phyloP scores from a whole-genome alignment of 2,888 invertebrate genomes.

The Drosophila prostipennis region DNA sequence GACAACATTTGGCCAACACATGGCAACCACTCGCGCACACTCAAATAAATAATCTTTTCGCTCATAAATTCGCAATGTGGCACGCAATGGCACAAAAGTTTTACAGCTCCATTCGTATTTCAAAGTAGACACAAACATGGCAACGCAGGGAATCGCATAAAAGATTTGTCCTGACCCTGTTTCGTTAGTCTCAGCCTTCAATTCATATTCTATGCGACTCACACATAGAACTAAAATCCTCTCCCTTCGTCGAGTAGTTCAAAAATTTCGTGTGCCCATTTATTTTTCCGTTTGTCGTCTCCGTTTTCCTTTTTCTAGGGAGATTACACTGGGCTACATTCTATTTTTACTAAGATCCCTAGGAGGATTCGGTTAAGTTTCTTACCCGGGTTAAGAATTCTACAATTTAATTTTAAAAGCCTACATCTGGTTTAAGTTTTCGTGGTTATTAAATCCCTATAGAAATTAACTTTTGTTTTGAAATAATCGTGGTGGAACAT shows the following conservation, averaged over 20 bases:
- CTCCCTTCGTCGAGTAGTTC: conserved; percentile 41
- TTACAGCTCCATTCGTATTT: conserved; percentile 58
- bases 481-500: too few relatives aligned
- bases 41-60: conserved; percentile 74
- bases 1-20: conserved; percentile 40
- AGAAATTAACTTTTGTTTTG: too few relatives aligned
- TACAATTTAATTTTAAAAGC: too few relatives aligned
- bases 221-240: conserved; percentile 15
- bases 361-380: neutral
- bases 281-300: conserved; percentile 19
- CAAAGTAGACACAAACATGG: conserved; percentile 32
- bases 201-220: conserved; percentile 41
- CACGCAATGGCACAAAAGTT: conserved; percentile 48
- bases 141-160: conserved; percentile 69
- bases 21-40: conserved; percentile 26
- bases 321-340: conserved; percentile 16
- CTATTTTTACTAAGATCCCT: neutral
- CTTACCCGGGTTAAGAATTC: too few relatives aligned
- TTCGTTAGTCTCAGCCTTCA: conserved; percentile 33
- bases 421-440: too few relatives aligned
- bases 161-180: conserved; percentile 62
- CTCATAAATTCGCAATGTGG: conserved; percentile 76
- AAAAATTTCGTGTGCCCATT: conserved; percentile 42
- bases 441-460: too few relatives aligned
- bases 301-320: conserved; percentile 8